These are phyloP conservation scores for Idaea dimidiata DNA, from an alignment of 2,888 invertebrate genomes.

Conservation along the genomic window DNA sequence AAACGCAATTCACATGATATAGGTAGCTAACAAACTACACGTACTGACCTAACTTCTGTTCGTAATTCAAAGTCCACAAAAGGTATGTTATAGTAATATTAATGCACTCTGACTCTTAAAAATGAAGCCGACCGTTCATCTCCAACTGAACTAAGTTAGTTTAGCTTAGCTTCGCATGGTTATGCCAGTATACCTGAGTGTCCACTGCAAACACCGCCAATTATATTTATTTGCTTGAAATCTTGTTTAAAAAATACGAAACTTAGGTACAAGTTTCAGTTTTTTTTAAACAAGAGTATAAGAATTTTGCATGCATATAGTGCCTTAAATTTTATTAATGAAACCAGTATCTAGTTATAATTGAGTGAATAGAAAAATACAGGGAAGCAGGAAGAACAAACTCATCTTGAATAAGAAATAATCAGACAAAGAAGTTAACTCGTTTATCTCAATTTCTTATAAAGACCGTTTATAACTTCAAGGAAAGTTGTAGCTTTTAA, in stretches of 20 bases:
- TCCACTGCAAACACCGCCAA: no score
- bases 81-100: neutral
- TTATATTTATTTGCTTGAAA: no score
- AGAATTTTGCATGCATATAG: no score
- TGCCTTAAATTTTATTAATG: neutral
- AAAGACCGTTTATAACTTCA: conserved; percentile 14
- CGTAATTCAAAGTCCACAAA: neutral
- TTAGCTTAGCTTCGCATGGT: no score
- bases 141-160: no score
- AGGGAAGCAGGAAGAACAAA: conserved; percentile 9
- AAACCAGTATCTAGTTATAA: neutral
- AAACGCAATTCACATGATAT: conserved; percentile 5
- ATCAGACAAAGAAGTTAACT: conserved; percentile 15
- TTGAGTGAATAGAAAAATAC: neutral
- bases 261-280: no score
- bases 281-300: no score
- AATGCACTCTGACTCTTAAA: no score
- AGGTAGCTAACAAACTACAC: conserved; percentile 10
- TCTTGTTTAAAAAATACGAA: no score
- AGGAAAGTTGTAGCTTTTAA: conserved; percentile 17
- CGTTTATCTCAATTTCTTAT: conserved; percentile 23
- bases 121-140: neutral
- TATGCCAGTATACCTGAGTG: no score
- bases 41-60: neutral
- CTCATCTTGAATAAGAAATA: conserved; percentile 23